phyloP scores from a whole-genome alignment of 2,797 vertebrate genomes.

The Scleropages formosus region DNA sequence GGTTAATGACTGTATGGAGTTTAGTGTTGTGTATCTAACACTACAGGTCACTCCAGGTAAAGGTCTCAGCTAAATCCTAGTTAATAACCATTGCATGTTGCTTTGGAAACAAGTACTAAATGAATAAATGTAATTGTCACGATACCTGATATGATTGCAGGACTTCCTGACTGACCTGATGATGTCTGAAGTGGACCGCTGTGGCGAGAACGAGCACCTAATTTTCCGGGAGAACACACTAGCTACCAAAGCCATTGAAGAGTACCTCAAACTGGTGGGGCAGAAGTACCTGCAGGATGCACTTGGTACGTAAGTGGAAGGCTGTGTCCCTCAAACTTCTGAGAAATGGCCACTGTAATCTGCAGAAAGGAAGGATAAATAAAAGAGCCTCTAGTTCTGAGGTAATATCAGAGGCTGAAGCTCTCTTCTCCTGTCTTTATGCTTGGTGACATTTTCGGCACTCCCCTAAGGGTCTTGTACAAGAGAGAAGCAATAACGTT shows the following conservation, averaged over 20 bases:
- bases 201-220: slow-evolving; percentile 97
- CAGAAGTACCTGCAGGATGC: slow-evolving; percentile 98
- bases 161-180: slow-evolving; percentile 98
- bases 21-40: no score
- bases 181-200: slow-evolving; percentile 99
- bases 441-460: slow-evolving; percentile 39
- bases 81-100: no score
- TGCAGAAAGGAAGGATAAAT: not conserved
- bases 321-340: not conserved
- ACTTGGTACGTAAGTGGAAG: slow-evolving; percentile 74
- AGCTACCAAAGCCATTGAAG: slow-evolving; percentile 97
- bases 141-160: slow-evolving; percentile 65
- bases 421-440: slow-evolving; percentile 28
- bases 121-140: no score
- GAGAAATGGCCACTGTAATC: slow-evolving; percentile 29
- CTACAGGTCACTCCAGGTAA: no score
- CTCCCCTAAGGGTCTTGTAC: slow-evolving; percentile 32
- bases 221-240: slow-evolving; percentile 98
- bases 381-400: not conserved
- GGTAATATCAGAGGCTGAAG: slow-evolving; percentile 28
- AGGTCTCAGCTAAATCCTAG: no score
- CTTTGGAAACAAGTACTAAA: no score
- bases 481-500: slow-evolving; percentile 34
- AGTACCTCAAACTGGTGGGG: slow-evolving; percentile 97
- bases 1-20: no score